phyloP scores from a whole-genome alignment of 2,888 invertebrate genomes.

The Troilus luridus region DNA sequence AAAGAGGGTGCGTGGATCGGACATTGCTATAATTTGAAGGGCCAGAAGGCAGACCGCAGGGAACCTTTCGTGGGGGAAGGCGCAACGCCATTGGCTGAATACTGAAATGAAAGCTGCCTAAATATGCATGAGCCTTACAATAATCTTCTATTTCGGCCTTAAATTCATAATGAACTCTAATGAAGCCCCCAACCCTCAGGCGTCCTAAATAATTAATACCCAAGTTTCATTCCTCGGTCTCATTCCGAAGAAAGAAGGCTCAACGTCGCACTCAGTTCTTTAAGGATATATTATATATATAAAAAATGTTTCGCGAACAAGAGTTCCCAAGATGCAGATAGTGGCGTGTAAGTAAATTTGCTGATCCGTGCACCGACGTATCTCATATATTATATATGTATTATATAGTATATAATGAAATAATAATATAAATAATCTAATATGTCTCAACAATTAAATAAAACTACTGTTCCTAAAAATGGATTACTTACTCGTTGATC shows the following conservation, averaged over 20 bases:
- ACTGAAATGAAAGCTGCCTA: conserved; percentile 35
- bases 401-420: no score
- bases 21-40: conserved; percentile 24
- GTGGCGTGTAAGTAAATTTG: no score
- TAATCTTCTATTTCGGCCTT: conserved; percentile 43
- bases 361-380: no score
- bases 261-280: background rate
- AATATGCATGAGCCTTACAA: conserved; percentile 50
- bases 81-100: background rate
- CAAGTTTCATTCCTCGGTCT: background rate
- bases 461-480: no score
- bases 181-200: background rate
- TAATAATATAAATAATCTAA: no score
- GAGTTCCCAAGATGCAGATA: no score
- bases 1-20: conserved; percentile 10
- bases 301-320: background rate
- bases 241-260: background rate
- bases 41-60: background rate
- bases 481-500: no score
- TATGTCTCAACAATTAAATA: no score
- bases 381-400: no score
- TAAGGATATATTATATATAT: background rate
- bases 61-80: conserved; percentile 18
- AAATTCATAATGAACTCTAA: conserved; percentile 44
- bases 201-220: conserved; percentile 31